phyloP scores from a whole-genome alignment of 2,888 invertebrate species.

The Zaprionus obscuricornis region DNA sequence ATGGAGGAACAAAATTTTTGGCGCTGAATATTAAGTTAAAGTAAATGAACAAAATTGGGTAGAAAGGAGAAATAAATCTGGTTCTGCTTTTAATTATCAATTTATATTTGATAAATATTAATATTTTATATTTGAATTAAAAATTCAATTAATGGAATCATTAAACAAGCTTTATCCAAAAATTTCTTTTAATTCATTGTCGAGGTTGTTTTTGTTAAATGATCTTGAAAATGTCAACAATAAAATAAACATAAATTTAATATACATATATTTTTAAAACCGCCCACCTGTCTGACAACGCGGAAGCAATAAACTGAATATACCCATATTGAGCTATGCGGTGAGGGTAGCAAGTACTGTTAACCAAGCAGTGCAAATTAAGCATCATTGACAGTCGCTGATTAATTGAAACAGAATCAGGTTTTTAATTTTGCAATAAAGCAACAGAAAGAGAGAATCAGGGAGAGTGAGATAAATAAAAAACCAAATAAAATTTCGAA shows the following conservation, averaged over 20 bases:
- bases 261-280: conserved; percentile 1
- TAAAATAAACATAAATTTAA: conserved; percentile 12
- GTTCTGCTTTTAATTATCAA: too few species aligned
- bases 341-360: conserved; percentile 2
- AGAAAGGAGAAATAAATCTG: too few species aligned
- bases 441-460: conserved; percentile 19
- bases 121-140: too few species aligned
- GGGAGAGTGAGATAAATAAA: conserved; percentile 32
- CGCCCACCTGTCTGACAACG: conserved; percentile 20
- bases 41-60: too few species aligned
- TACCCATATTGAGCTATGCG: not conserved
- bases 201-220: too few species aligned
- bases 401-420: conserved; percentile 71
- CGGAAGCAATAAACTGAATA: conserved; percentile 40
- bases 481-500: conserved; percentile 22
- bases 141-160: too few species aligned
- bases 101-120: too few species aligned
- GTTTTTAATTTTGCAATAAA: conserved; percentile 56
- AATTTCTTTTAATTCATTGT: too few species aligned
- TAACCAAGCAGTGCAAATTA: conserved; percentile 51
- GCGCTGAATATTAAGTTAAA: too few species aligned
- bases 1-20: too few species aligned
- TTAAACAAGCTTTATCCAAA: too few species aligned
- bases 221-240: too few species aligned
- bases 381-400: conserved; percentile 70